Evolutionary conservation across 2,888 invertebrate genomes (phyloP), one percentile per base, ranked within the genome.

Genomic region (Pyrochroa serraticornis): DNA sequence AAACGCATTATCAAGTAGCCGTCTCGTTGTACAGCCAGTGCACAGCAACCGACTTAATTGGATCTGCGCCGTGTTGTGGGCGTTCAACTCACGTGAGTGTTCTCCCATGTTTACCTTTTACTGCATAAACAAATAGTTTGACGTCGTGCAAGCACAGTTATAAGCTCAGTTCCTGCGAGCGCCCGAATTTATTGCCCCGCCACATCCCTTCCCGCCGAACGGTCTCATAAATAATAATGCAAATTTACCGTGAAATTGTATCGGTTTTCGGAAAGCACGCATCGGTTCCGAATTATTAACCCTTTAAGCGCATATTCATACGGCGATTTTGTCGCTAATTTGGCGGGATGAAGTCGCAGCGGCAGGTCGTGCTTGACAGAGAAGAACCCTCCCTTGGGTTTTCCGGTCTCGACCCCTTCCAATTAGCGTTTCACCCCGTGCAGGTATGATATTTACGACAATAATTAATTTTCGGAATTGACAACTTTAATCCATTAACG

Each of bases 61-160:
- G 54, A 58, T 58, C 58, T 39, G 58, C 39, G 38, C 39, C 30
- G 58, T 53, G 53, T 54, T 39, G 49, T 58, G 58, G 58, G 58
- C 54, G 58, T 53, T 41, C 12, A 43, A 49, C 33, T 58, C 45
- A 49, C 53, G 54, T 58, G 54, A 58, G 58, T 58, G 43, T 58
- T 54, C 54, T 41, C 53, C 45, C 54, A 10, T 58, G 54, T 58
- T 58, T 54, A 58, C 45, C 53, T 58, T 36, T 58, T 49, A 48
- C 51, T 57, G 57, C 57, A 57, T 57, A 51, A 32, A 32, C 42
- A 46, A 57, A 51, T 56, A 56, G 46, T 39, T 48, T 36, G 57
- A 41, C 57, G 36, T 38, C n/a, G 54, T 46, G 30, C 13, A 36
- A 38, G 52, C 39, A 37, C 39, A 7, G 46, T 38, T 55, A 44